Base-by-base conservation (phyloP, 2,888 invertebrate species). In the Acronicta alni region DNA sequence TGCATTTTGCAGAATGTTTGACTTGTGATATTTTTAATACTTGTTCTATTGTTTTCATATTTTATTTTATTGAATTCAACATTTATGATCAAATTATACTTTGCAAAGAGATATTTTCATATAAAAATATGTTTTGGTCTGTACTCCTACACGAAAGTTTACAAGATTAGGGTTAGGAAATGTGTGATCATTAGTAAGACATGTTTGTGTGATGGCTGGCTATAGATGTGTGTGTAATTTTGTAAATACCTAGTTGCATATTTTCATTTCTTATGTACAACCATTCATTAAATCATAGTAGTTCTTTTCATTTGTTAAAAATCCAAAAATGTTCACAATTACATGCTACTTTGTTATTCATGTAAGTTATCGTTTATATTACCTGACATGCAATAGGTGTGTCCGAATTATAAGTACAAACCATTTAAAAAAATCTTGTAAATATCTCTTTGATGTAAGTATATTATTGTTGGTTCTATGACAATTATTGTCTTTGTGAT, bases 21-120 rank as follows among this genome's bases (percentile, higher is more conserved):
- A 65, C 51, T 52, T 76, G 66, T 73, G 70, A 76, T 76, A 70
- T 68, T 79, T 69, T 72, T 67, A 61, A 57, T 66, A 69, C 56
- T 54, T 79, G 60, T 64, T 65, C 47, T 60, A 59, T 67, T 77
- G 59, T 68, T 75, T 77, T 60, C 58, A 60, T 77, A 62, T 66
- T 78, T 74, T 70, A 75, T 75, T 77, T 71, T 60, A 75, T 62
- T 57, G 57, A 55, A 60, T 48, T 57, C 64, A 32, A 54, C 66
- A 60, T 68, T 71, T 67, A 52, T 72, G 66, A 49, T 64, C 44
- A 17, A 58, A 57, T 52, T 49, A 59, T 52, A 59, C 39, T 46
- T 59, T 41, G 61, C 58, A 70, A 75, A 81, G 81, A 81, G 81
- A 82, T 82, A 82, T 82, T 80, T 79, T 53, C 75, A 71, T 57